Base-by-base conservation (phyloP, 2,113 vertebrate species). In the Onychostruthus taczanowskii region DNA sequence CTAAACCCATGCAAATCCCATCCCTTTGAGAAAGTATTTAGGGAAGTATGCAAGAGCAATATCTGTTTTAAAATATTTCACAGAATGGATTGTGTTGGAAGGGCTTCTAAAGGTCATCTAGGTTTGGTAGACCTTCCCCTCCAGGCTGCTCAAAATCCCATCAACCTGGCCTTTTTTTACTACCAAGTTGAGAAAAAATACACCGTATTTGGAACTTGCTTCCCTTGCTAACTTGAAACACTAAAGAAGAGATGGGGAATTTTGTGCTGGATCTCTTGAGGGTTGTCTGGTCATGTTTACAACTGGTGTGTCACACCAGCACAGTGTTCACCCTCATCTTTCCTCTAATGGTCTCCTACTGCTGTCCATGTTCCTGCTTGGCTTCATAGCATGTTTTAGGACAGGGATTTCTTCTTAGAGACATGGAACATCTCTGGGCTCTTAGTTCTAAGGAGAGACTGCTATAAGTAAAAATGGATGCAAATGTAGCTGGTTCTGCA, bases 401-500 rank as follows among this genome's bases (percentile, higher is more conserved):
- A 61, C 92, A 68, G 0, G 2, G n/a, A 56, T 94, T 95, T 80
- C 63, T 79, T 88, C 84, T 94, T 24, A 68, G 64, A 64, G 64
- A 84, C 31, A 43, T 81, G 68, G 56, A 68, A 84, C n/a, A 43
- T 87, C 64, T 84, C 89, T 41, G 79, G 86, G 24, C 46, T 90
- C 46, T 81, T 64, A 53, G 79, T 49, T 44, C 63, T 75, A 72
- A 93, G 63, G 50, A 55, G 68, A 78, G n/a, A 41, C 4, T 30
- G 52, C 52, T 92, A 73, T 84, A 80, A 68, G 59, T 55, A 56
- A 81, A 86, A 93, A 70, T 2, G 44, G 76, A 87, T 87, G 83
- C n/a, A 89, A 86, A 84, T 69, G 70, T 76, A 78, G 37, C 37
- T 93, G 44, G n/a, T 88, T 94, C 73, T 94, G 84, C n/a, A 77